phyloP scores from a whole-genome alignment of 2,888 invertebrate genomes.

The Agrotis ipsilon region DNA sequence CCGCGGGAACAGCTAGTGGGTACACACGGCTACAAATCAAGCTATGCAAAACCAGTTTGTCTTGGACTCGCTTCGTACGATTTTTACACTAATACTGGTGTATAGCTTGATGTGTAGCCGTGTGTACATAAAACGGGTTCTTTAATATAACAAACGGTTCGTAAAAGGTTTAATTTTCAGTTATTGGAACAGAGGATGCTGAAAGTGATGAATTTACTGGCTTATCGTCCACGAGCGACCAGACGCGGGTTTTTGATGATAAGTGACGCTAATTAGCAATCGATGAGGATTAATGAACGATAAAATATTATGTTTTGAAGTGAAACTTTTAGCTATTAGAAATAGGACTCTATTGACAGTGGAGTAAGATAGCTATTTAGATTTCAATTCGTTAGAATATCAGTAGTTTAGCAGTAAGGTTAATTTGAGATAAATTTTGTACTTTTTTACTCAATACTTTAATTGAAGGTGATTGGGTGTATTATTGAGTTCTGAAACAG shows the following conservation, averaged over 20 bases:
- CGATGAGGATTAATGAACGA: conserved; percentile 29
- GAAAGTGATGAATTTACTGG: conserved; percentile 57
- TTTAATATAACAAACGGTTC: background rate
- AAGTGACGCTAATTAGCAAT: conserved; percentile 49
- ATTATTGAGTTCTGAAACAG: background rate
- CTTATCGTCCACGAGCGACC: conserved; percentile 56
- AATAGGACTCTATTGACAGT: background rate
- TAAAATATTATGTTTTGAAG: conserved; percentile 29
- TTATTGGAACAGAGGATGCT: background rate
- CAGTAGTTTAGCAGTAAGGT: too few species aligned
- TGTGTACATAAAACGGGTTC: background rate
- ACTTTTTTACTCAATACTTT: background rate
- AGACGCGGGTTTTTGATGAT: conserved; percentile 39
- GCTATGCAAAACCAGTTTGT: too few species aligned
- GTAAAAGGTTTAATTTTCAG: background rate
- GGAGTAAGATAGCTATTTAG: background rate
- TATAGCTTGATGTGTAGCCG: too few species aligned
- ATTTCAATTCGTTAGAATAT: background rate
- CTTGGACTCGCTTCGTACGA: too few species aligned
- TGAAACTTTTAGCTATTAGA: conserved; percentile 7
- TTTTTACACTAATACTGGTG: too few species aligned
- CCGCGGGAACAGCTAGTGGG: too few species aligned
- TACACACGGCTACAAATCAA: too few species aligned
- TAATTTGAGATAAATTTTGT: too few species aligned
- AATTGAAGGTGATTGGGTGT: background rate